phyloP scores from a whole-genome alignment of 2,888 invertebrate species.

The Pachydiplax longipennis region DNA sequence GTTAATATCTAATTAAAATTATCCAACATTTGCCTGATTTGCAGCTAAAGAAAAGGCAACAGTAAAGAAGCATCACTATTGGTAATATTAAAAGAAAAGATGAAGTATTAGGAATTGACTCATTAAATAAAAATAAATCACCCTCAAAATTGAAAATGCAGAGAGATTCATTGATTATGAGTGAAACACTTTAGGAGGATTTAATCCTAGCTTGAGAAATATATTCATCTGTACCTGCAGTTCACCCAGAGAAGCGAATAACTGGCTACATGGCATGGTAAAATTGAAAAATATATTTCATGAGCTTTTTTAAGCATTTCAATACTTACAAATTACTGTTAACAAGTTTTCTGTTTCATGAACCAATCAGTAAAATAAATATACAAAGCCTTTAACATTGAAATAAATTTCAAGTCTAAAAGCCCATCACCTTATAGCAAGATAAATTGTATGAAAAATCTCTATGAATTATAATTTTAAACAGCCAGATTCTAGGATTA shows the following conservation, averaged over 20 bases:
- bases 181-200: not conserved
- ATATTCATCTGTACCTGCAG: not conserved
- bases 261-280: no score
- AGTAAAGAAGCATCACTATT: not conserved
- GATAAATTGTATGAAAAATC: no score
- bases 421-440: no score
- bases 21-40: not conserved
- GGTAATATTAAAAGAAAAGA: not conserved
- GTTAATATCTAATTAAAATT: slow-evolving; percentile 24
- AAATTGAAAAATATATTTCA: no score
- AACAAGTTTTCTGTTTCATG: no score
- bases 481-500: no score
- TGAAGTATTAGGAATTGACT: not conserved
- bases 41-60: not conserved
- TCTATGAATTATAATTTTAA: no score
- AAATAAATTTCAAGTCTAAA: no score
- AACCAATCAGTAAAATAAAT: no score
- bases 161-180: not conserved
- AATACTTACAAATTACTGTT: no score
- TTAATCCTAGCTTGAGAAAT: not conserved
- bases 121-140: not conserved
- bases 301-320: no score
- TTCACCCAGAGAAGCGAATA: not conserved
- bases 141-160: not conserved
- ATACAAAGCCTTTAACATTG: no score